phyloP scores from a whole-genome alignment of 1,140 invertebrate genomes.

The Pissodes strobi region DNA sequence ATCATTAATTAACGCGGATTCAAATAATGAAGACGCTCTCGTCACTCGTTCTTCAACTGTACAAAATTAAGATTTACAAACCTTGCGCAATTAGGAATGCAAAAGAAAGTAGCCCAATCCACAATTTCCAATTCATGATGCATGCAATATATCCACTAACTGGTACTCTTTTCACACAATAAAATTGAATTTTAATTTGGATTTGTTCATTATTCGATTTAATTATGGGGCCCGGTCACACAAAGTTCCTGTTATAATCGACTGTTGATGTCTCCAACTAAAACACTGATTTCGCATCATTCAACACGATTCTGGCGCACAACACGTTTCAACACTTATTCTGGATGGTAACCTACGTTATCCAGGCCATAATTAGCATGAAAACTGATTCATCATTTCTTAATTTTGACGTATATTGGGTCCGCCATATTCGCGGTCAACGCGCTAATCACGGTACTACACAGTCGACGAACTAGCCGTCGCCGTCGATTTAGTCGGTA shows the following conservation, averaged over 20 bases:
- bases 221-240: background rate
- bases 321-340: background rate
- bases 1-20: too few species aligned
- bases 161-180: too few species aligned
- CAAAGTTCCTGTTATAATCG: background rate
- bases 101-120: conserved; percentile 29
- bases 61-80: conserved; percentile 17
- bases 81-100: conserved; percentile 13
- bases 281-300: background rate
- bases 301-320: background rate
- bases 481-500: too few species aligned
- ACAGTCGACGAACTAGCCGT: background rate
- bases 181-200: background rate
- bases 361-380: conserved; percentile 6
- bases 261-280: background rate
- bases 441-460: background rate
- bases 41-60: too few species aligned
- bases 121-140: conserved; percentile 12
- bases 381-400: too few species aligned
- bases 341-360: background rate
- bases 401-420: background rate
- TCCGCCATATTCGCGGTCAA: conserved; percentile 12
- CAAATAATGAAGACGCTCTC: too few species aligned
- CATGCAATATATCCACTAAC: background rate
- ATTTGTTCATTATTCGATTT: background rate